Percentiles rank a stretch among this genome's conserved stretches.
Evolutionary conservation across 1,140 invertebrate species (phyloP).

Genomic region (Leguminivora glycinivorella): DNA sequence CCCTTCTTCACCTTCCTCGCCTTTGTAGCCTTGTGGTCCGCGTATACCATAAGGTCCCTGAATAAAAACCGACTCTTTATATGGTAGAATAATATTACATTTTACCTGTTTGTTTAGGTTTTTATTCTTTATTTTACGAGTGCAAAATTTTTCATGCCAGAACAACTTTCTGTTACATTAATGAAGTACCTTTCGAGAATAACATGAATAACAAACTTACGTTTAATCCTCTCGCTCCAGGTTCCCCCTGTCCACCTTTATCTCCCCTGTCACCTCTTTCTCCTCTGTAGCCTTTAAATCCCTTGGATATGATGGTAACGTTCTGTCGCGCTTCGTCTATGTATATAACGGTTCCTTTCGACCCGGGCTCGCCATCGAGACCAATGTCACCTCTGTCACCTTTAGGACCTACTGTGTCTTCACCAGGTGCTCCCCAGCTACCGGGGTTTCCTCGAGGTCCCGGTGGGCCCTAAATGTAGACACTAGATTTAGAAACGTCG

Average conservation of each 20-base stretch:
- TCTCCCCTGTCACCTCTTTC: constrained; percentile 62
- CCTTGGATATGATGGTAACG: constrained; percentile 64
- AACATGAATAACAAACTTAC: constrained; percentile 58
- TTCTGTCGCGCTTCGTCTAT: constrained; percentile 47
- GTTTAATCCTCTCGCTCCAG: constrained; percentile 77
- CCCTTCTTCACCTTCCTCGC: constrained; percentile 80
- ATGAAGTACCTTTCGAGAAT: not conserved
- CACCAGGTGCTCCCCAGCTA: constrained; percentile 79
- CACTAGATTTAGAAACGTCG: too few relatives aligned
- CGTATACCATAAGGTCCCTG: constrained; percentile 71
- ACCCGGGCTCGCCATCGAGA: constrained; percentile 65
- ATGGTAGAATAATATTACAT: too few relatives aligned
- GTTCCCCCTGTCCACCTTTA: constrained; percentile 81
- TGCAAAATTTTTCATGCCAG: too few relatives aligned
- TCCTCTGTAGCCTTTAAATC: constrained; percentile 71
- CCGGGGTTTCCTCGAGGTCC: constrained; percentile 82
- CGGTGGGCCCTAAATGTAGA: constrained; percentile 49
- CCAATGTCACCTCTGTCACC: constrained; percentile 81
- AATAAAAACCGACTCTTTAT: constrained; percentile 23
- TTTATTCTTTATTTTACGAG: too few relatives aligned
- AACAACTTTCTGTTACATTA: too few relatives aligned
- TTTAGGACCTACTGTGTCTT: constrained; percentile 76
- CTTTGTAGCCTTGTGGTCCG: constrained; percentile 79
- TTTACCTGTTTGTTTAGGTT: too few relatives aligned
- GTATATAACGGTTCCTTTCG: constrained; percentile 41